Evolutionary conservation across 64 coral and sea anemone genomes (phyloP).

Genomic region (Cladopsammia gracilis): DNA sequence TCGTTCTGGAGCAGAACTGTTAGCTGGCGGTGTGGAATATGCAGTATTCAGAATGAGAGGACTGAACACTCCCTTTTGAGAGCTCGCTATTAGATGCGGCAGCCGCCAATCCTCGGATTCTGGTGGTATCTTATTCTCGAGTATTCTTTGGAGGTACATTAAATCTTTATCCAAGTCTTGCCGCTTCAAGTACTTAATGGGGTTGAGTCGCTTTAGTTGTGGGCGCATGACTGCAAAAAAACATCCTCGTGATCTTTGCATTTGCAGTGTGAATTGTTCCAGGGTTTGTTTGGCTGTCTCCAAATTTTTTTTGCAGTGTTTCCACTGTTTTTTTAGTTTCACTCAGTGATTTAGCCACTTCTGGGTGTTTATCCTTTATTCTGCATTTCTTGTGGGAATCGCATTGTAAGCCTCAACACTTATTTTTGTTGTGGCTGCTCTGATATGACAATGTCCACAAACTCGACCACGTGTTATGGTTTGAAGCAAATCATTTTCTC

Average conservation of each 20-base stretch:
- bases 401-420: neutral
- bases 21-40: too few relatives aligned
- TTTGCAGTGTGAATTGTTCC: neutral
- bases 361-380: constrained; percentile 1
- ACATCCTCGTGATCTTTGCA: neutral
- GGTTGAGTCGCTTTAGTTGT: constrained; percentile 19
- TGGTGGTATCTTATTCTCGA: constrained; percentile 7
- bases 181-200: neutral
- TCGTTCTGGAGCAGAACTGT: too few relatives aligned
- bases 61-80: neutral
- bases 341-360: too few relatives aligned
- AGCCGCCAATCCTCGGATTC: neutral
- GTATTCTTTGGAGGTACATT: constrained; percentile 6
- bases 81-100: neutral
- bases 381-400: neutral
- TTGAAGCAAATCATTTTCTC: neutral
- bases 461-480: too few relatives aligned
- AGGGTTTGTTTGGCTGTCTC: too few relatives aligned
- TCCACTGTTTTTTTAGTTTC: too few relatives aligned
- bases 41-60: too few relatives aligned
- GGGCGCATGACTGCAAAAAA: constrained; percentile 46
- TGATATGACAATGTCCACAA: neutral
- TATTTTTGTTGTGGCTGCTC: constrained; percentile 9
- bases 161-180: constrained; percentile 54
- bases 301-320: neutral